Conservation (phyloP, 1,140 invertebrate species). For the Stenopsyche tienmushanensis region DNA sequence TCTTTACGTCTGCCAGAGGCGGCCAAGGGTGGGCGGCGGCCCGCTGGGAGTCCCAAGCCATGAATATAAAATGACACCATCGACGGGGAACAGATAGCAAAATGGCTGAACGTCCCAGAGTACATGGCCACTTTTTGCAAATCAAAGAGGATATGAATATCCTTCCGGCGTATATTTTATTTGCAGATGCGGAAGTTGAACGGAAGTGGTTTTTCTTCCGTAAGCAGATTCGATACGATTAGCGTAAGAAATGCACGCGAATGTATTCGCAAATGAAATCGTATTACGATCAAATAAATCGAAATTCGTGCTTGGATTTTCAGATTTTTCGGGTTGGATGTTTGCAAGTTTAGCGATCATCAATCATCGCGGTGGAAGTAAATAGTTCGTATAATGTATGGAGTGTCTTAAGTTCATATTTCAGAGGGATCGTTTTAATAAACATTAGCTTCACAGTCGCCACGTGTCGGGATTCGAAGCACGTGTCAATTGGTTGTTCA, state of each 20-base stretch:
- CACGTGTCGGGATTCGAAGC: not conserved
- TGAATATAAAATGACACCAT: slow-evolving; percentile 29
- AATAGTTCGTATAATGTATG: no score
- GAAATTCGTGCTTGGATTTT: no score
- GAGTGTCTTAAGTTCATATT: no score
- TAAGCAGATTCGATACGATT: not conserved
- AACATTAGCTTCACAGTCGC: not conserved
- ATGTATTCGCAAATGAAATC: no score
- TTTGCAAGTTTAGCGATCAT: no score
- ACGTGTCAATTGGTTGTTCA: not conserved
- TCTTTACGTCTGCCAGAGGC: slow-evolving; percentile 16
- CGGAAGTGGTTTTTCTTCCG: not conserved
- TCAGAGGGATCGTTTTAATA: no score
- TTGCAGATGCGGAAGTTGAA: not conserved
- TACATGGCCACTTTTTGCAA: slow-evolving; percentile 22
- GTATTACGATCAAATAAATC: not conserved
- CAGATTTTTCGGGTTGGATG: no score
- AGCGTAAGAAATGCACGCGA: no score
- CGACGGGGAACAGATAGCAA: slow-evolving; percentile 20
- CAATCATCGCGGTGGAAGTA: no score
- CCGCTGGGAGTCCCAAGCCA: slow-evolving; percentile 25
- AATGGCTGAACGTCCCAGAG: slow-evolving; percentile 23
- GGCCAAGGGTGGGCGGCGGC: slow-evolving; percentile 20
- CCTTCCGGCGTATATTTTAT: not conserved
- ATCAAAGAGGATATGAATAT: slow-evolving; percentile 25